These are phyloP conservation scores for Paragorgia papillata DNA, from an alignment of 92 coral and sea anemone genomes.

Conservation along the genomic window DNA sequence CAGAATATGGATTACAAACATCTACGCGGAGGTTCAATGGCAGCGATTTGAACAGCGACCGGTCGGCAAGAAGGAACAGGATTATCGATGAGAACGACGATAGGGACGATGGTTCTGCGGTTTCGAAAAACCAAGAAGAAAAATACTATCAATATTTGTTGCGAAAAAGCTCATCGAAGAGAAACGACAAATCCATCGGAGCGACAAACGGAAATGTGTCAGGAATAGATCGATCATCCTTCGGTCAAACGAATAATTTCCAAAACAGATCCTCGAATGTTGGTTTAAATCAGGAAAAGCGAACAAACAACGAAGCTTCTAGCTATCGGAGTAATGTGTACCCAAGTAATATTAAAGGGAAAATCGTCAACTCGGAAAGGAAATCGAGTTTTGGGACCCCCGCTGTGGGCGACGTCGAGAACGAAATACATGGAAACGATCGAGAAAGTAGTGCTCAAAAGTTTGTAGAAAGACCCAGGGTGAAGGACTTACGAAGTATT, in stretches of 20 bases:
- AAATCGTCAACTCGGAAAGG: not conserved
- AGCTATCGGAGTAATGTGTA: conserved; percentile 24
- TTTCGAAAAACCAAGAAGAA: conserved; percentile 10
- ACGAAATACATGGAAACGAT: not conserved
- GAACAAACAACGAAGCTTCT: conserved; percentile 15
- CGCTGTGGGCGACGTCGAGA: not conserved
- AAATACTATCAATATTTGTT: conserved; percentile 41
- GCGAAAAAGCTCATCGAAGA: conserved; percentile 23
- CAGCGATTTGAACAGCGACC: conserved; percentile 5
- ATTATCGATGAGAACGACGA: conserved; percentile 5
- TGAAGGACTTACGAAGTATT: conserved; percentile 33
- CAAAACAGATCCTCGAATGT: not conserved
- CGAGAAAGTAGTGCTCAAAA: not conserved
- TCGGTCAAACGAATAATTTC: conserved; percentile 7
- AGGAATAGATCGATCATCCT: not conserved
- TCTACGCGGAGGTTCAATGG: conserved; percentile 6
- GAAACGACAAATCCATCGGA: not conserved
- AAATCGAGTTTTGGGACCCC: conserved; percentile 16
- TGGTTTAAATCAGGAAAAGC: not conserved
- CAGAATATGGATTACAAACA: conserved; percentile 35
- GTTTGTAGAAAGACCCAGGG: conserved; percentile 11
- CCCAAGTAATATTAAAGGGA: conserved; percentile 15
- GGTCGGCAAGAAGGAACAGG: conserved; percentile 19
- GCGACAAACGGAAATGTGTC: conserved; percentile 15
- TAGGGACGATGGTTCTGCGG: not conserved